Percentiles rank a stretch among this genome's conserved stretches.
phyloP scores from a whole-genome alignment of 2,888 invertebrate species.

The Drosophila fulvimacula region DNA sequence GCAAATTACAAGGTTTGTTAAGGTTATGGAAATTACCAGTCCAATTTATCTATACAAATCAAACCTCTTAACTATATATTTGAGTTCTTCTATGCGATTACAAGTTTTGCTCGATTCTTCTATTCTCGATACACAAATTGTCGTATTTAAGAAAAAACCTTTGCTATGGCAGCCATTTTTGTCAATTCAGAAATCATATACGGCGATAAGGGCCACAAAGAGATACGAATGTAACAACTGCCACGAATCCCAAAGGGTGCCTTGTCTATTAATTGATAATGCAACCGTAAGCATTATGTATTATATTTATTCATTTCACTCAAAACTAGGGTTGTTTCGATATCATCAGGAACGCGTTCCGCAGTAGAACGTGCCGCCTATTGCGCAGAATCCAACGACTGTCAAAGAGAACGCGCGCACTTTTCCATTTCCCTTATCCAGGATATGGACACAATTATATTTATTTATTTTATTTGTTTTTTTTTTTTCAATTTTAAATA shows the following conservation, averaged over 20 bases:
- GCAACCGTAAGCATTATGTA: slow-evolving; percentile 51
- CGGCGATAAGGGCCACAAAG: slow-evolving; percentile 39
- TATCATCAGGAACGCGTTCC: slow-evolving; percentile 12
- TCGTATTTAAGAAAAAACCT: background rate
- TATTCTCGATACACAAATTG: background rate
- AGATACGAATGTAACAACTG: slow-evolving; percentile 64
- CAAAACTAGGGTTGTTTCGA: slow-evolving; percentile 45
- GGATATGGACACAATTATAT: slow-evolving; percentile 44
- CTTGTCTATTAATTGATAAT: slow-evolving; percentile 41
- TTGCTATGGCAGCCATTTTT: slow-evolving; percentile 42
- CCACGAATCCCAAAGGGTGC: slow-evolving; percentile 34
- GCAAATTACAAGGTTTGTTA: too few species aligned
- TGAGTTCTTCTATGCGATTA: background rate
- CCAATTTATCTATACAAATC: background rate
- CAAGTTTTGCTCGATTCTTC: background rate
- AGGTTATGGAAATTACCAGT: background rate
- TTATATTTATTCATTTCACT: slow-evolving; percentile 35
- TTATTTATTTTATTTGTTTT: slow-evolving; percentile 46
- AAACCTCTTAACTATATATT: background rate
- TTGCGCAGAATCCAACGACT: slow-evolving; percentile 31
- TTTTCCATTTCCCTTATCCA: slow-evolving; percentile 3
- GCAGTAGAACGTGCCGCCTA: slow-evolving; percentile 46
- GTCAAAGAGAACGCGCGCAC: slow-evolving; percentile 22
- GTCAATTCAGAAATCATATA: slow-evolving; percentile 44
- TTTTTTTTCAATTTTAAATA: slow-evolving; percentile 62